phyloP scores from a whole-genome alignment of 2,888 invertebrate species.

The Alentia gelatinosa region DNA sequence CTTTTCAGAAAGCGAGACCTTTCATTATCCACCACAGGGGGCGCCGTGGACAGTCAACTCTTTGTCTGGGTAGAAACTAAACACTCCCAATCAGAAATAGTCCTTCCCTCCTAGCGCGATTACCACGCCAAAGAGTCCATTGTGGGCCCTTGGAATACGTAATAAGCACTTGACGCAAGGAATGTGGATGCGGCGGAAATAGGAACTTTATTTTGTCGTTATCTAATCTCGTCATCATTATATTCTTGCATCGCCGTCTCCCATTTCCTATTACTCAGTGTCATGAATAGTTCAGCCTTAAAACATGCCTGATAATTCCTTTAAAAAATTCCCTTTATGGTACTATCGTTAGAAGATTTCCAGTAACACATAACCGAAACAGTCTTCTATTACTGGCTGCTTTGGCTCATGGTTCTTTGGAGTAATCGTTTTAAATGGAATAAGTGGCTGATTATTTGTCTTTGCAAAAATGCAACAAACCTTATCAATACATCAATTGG shows the following conservation, averaged over 20 bases:
- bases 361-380: no score
- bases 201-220: constrained; percentile 31
- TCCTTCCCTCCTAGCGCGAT: neutral
- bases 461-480: no score
- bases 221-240: constrained; percentile 28
- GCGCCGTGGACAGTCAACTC: neutral
- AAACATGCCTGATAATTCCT: no score
- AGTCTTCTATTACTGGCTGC: no score
- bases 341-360: no score
- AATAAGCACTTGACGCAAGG: constrained; percentile 26
- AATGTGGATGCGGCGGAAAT: constrained; percentile 6
- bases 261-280: constrained; percentile 13
- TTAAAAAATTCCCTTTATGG: no score
- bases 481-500: no score
- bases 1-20: constrained; percentile 27
- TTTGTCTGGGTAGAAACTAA: constrained; percentile 6
- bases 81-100: constrained; percentile 27
- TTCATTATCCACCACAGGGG: constrained; percentile 32
- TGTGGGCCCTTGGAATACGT: neutral
- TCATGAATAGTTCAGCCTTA: no score
- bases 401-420: no score
- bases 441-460: no score
- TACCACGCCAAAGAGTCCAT: neutral
- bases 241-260: neutral
- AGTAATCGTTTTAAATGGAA: no score